Percentiles rank a stretch among this genome's conserved stretches.
These are phyloP conservation scores for Onthophagus taurus DNA, from an alignment of 1,140 invertebrate genomes.

Conservation along the genomic window DNA sequence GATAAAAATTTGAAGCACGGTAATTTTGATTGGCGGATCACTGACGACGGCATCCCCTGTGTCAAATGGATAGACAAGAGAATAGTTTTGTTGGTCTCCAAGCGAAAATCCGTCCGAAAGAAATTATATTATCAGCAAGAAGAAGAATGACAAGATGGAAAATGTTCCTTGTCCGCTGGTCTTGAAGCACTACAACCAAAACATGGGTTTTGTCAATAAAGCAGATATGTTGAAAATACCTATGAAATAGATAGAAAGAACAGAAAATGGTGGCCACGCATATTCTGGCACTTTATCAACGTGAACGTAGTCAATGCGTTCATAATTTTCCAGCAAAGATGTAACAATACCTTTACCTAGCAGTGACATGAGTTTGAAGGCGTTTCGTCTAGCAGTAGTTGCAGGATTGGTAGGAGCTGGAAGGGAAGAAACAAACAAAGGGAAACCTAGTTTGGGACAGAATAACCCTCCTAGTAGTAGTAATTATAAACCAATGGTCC, in stretches of 20 bases:
- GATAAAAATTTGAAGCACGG: slow-evolving; percentile 33
- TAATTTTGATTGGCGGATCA: slow-evolving; percentile 33
- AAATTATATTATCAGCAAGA: slow-evolving; percentile 28
- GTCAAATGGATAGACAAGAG: slow-evolving; percentile 37
- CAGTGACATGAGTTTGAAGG: slow-evolving; percentile 9
- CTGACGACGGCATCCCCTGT: slow-evolving; percentile 30
- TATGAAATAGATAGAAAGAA: slow-evolving; percentile 34
- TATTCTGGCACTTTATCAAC: slow-evolving; percentile 21
- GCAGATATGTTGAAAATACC: slow-evolving; percentile 31
- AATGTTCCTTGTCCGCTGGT: slow-evolving; percentile 26
- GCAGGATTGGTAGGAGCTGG: slow-evolving; percentile 17
- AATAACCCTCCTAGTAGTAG: background rate
- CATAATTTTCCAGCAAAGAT: slow-evolving; percentile 18
- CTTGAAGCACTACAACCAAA: slow-evolving; percentile 32
- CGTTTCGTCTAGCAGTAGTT: slow-evolving; percentile 16
- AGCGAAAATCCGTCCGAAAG: slow-evolving; percentile 30
- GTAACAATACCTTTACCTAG: background rate
- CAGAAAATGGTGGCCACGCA: slow-evolving; percentile 29
- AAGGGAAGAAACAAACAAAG: too few species aligned
- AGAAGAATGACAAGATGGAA: slow-evolving; percentile 8
- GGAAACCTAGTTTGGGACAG: slow-evolving; percentile 1
- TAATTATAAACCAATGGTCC: background rate
- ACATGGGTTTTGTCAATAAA: slow-evolving; percentile 37
- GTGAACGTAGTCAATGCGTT: slow-evolving; percentile 17
- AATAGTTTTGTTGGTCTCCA: slow-evolving; percentile 34